Conservation (phyloP, 2,797 vertebrate species). For the Malurus splendens region DNA sequence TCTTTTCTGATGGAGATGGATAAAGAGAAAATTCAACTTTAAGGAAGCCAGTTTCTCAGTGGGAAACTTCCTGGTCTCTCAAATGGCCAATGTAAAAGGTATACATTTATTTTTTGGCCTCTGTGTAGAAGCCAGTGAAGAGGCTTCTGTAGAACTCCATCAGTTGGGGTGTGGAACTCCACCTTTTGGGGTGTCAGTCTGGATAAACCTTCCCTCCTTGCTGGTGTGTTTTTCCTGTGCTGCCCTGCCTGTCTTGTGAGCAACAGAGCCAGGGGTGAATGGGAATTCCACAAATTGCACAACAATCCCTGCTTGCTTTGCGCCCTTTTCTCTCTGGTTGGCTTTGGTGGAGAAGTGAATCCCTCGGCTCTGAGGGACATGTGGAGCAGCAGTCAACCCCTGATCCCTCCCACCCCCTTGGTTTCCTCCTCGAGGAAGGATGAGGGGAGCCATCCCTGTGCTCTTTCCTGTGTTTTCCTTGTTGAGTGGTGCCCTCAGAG, state of each 20-base stretch:
- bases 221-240: background rate
- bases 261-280: background rate
- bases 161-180: background rate
- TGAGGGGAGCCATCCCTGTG: background rate
- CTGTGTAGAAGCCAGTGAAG: background rate
- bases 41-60: slow-evolving; percentile 15
- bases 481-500: background rate
- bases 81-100: background rate
- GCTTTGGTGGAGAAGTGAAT: background rate
- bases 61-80: slow-evolving; percentile 31
- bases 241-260: background rate
- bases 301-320: background rate
- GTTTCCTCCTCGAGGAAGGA: background rate
- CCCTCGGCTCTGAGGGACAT: background rate
- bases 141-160: background rate
- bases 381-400: background rate
- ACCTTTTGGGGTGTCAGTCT: background rate
- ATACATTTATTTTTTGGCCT: background rate
- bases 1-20: slow-evolving; percentile 58
- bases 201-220: background rate
- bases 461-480: background rate
- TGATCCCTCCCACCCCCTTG: background rate
- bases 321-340: background rate
- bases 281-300: background rate
- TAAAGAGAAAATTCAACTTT: slow-evolving; percentile 56